These are phyloP conservation scores for Choloepus didactylus DNA, from an alignment of 2,797 vertebrate species.

Conservation along the genomic window DNA sequence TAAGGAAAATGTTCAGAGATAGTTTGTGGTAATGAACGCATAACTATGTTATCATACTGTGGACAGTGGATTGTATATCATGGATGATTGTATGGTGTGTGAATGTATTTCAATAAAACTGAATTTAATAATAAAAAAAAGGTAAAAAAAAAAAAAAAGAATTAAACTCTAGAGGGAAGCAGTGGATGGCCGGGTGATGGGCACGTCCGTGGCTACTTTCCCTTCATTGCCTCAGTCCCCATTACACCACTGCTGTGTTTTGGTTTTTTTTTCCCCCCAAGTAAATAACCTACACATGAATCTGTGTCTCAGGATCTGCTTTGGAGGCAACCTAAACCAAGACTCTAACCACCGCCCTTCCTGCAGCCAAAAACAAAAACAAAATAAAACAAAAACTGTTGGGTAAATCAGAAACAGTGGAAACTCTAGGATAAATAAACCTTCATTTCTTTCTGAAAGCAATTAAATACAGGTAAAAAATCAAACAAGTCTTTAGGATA, in stretches of 20 bases:
- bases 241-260: background rate
- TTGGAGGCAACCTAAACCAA: conserved; percentile 30
- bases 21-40: too few relatives aligned
- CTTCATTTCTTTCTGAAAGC: too few relatives aligned
- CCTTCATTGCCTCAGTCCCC: background rate
- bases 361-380: background rate
- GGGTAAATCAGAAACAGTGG: background rate
- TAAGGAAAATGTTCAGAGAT: too few relatives aligned
- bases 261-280: background rate
- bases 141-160: too few relatives aligned
- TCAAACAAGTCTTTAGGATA: background rate
- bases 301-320: background rate
- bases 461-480: too few relatives aligned
- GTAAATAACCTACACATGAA: background rate
- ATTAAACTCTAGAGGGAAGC: background rate
- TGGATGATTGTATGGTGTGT: too few relatives aligned
- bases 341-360: background rate
- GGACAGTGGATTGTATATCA: too few relatives aligned
- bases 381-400: background rate
- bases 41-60: too few relatives aligned
- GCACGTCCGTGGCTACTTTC: background rate
- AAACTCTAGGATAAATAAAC: background rate
- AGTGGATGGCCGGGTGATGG: background rate
- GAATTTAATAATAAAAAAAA: too few relatives aligned
- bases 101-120: too few relatives aligned